Evolutionary conservation across 1,140 invertebrate genomes (phyloP), one percentile per base, ranked within the genome.

Genomic region (Epicauta chinensis): DNA sequence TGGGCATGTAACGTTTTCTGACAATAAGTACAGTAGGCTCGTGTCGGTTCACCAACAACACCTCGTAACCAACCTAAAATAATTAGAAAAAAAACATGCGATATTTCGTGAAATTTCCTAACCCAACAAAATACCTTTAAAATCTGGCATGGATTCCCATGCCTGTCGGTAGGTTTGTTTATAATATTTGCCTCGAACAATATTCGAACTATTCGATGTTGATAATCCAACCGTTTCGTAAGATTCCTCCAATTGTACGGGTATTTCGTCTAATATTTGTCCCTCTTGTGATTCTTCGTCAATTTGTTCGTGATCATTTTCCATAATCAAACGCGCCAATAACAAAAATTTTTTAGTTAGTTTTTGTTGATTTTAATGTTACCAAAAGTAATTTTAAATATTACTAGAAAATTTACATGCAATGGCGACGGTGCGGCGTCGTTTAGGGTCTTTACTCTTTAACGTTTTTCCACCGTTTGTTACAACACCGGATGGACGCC

Each of bases 1-100:
- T 81, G 79, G 2, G 79, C 79, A 63, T 81, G 79, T n/a, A 81
- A 62, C 54, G 74, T 76, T 61, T 78, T 79, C 48, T 77, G 72
- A 50, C 79, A 81, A 57, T 73, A 79, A 23, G 69, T 68, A 56
- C 79, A 81, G 53, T 72, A 80, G 23, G 78, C 79, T 64, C 76
- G 64, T 5, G 77, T 79, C 0, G 73, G 70, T 63, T 76, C 63
- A 51, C 65, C 60, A 11, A 74, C 73, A 13, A 79, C 74, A 6
- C 73, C 73, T 10, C 70, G 71, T 35, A 81, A 56, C 79, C 78
- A 81, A 36, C 76, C 78, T 81, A 53, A 11, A 57, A 56, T 39
- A 47, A 40, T 43, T 16, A 35, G 11, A 42, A 38, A 17, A 32
- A 45, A 16, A 29, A 36, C 29, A 37, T 5, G n/a, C n/a, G n/a